Evolutionary conservation across 2,113 vertebrate species (phyloP), one percentile per base, ranked within the genome.

Genomic region (Oceanites oceanicus): DNA sequence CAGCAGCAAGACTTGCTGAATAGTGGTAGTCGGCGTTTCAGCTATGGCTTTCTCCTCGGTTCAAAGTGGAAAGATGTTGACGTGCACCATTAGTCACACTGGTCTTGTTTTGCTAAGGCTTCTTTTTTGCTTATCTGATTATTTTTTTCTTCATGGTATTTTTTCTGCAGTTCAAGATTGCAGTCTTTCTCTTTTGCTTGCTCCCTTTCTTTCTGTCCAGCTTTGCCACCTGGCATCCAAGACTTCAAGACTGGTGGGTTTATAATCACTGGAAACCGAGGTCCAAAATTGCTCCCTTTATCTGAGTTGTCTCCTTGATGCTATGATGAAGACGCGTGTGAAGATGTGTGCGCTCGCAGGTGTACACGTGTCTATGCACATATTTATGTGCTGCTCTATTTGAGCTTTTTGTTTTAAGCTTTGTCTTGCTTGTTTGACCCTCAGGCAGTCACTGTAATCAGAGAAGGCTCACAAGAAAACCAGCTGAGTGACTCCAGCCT

Each of bases 1-100:
- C 0, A 47, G 44, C 66, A 90, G 70, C 81, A 65, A 29, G 58
- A 23, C 26, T 17, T 29, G n/a, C 38, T 73, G 26, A 49, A 83
- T 2, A 76, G 53, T 0, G 10, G 18, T 7, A 58, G 40, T 1
- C 2, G 0, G 47, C 3, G 0, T 53, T 91, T 94, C 27, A 55
- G 40, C 50, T 49, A 6, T 18, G 8, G 20, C 9, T 93, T 81
- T 58, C 32, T 8, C 15, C 4, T 29, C 15, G 8, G 15, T 30
- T 80, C 45, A 14, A 29, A 70, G 71, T 6, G 17, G 23, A 50
- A 92, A 76, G 71, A 29, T 26, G 34, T 11, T 76, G 63, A 55
- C 45, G 45, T 56, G 56, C 52, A 38, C 29, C 66, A 19, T 32
- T 53, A 62, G 38, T 63, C 77, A 83, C 18, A 8, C 12, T 18